Evolutionary conservation across 35 echinoderm and acorn worm genomes (phyloP), one percentile per base, ranked within the genome.

Genomic region (Stichopus chloronotus): DNA sequence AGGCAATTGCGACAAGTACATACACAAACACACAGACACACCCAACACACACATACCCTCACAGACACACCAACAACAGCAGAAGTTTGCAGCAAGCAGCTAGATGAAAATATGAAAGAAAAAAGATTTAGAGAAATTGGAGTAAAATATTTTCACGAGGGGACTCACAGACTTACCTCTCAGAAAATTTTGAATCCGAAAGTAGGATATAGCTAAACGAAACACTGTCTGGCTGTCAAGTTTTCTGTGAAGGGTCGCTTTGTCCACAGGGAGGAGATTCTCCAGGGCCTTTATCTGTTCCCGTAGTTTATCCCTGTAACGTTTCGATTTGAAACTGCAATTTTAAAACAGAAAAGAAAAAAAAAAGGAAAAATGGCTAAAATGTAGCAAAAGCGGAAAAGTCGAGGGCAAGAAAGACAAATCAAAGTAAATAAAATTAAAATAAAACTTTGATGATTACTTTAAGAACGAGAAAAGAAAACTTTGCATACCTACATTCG

Each of bases 171-270:
- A 88, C 96, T 92, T 94, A 99, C 97, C 97, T 92, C 93, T 65
- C 12, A 99, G 86, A 60, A 99, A 99, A 61, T 93, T 96, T 63
- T 96, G 96, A 20, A 94, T 99, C 76, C 97, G 90, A 88, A 99
- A 99, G 90, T 93, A 99, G 5, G 97, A 99, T 12, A 99, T 99
- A 77, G 94, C 97, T 3, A 99, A 90, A 59, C 97, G 79, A 78
- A 99, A 99, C 22, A 99, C 97, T 22, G 97, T 99, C 72, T 99
- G 97, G 68, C 97, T 99, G 92, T 99, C 97, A 0, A 99, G 97
- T 94, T 99, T 99, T 5, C 97, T 86, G 78, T 99, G 97, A 23
- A 99, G 79, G 0, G 97, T 95, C 13, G 97, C 95, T 81, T 96
- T 99, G 71, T 99, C 97, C 17, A 99, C 94, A 14, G 97, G 97